phyloP scores from a whole-genome alignment of 1,140 invertebrate genomes.

The Drosophila lini region DNA sequence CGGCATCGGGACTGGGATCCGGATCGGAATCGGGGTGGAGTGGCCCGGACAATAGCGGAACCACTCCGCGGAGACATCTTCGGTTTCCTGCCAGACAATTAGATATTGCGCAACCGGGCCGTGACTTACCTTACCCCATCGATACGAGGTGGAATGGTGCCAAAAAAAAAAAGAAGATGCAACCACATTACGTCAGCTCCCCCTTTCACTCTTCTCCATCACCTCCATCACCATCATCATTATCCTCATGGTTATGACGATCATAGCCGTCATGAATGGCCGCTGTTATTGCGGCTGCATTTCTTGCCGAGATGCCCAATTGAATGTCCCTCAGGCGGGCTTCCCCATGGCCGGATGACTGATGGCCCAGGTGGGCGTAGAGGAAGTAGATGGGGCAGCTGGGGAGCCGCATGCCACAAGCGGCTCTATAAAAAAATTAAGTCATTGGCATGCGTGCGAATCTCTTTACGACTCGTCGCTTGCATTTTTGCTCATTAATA shows the following conservation, averaged over 20 bases:
- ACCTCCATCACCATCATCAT: conserved; percentile 9
- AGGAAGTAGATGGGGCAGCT: conserved; percentile 18
- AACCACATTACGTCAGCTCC: conserved; percentile 67
- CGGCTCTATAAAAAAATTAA: conserved; percentile 47
- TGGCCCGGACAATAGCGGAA: conserved; percentile 49
- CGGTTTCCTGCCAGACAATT: conserved; percentile 73
- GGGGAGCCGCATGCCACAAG: conserved; percentile 1
- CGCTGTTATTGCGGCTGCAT: conserved; percentile 22
- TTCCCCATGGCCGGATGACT: conserved; percentile 10
- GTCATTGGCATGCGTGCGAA: conserved; percentile 72
- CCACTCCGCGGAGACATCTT: conserved; percentile 51
- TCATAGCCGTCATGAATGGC: conserved; percentile 6
- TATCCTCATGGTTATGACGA: background rate
- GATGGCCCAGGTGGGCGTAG: conserved; percentile 43
- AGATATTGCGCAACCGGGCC: conserved; percentile 66
- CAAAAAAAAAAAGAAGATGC: conserved; percentile 59
- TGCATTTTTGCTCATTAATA: conserved; percentile 69
- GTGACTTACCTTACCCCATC: conserved; percentile 53
- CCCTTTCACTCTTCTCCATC: conserved; percentile 50
- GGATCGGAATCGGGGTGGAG: conserved; percentile 1
- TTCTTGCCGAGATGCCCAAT: conserved; percentile 30
- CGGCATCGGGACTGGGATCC: background rate
- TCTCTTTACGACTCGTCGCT: conserved; percentile 22
- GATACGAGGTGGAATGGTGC: conserved; percentile 37
- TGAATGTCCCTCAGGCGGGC: conserved; percentile 19